These are phyloP conservation scores for Lagodon rhomboides DNA, from an alignment of 2,797 vertebrate genomes.

Conservation along the genomic window DNA sequence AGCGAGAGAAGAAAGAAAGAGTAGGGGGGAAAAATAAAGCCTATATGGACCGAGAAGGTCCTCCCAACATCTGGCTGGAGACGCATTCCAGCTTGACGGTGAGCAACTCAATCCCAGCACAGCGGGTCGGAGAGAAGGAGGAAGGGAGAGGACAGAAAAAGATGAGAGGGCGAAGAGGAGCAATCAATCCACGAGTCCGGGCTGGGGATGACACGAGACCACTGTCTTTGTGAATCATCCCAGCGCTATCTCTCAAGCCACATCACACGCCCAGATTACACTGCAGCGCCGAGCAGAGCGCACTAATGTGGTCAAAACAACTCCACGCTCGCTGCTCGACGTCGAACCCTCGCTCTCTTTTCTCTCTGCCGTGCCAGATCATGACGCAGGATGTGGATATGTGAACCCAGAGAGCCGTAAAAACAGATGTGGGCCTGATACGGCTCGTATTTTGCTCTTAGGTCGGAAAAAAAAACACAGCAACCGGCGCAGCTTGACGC, in stretches of 20 bases:
- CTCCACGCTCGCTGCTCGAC: constrained; percentile 35
- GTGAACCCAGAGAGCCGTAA: constrained; percentile 69
- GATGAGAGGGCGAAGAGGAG: constrained; percentile 44
- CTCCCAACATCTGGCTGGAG: constrained; percentile 83
- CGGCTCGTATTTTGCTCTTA: constrained; percentile 67
- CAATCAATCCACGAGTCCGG: constrained; percentile 55
- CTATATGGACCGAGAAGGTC: constrained; percentile 63
- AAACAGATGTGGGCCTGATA: constrained; percentile 75
- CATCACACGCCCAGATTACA: constrained; percentile 57
- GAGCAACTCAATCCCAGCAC: constrained; percentile 80
- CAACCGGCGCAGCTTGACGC: constrained; percentile 67
- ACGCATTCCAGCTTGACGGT: constrained; percentile 74
- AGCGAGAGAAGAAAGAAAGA: constrained; percentile 18
- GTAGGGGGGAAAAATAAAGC: constrained; percentile 20
- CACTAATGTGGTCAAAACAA: constrained; percentile 65
- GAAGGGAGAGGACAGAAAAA: constrained; percentile 32
- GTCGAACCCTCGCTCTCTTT: constrained; percentile 44
- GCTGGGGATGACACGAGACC: constrained; percentile 70
- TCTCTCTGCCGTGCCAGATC: constrained; percentile 54
- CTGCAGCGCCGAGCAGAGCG: constrained; percentile 31
- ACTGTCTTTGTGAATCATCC: constrained; percentile 75
- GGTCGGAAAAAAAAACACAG: constrained; percentile 61
- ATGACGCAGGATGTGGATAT: constrained; percentile 72
- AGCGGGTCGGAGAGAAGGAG: constrained; percentile 72
- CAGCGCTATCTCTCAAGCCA: constrained; percentile 61